Evolutionary conservation across 2,888 invertebrate species (phyloP).

Genomic region (Carpatolechia fugitivella): DNA sequence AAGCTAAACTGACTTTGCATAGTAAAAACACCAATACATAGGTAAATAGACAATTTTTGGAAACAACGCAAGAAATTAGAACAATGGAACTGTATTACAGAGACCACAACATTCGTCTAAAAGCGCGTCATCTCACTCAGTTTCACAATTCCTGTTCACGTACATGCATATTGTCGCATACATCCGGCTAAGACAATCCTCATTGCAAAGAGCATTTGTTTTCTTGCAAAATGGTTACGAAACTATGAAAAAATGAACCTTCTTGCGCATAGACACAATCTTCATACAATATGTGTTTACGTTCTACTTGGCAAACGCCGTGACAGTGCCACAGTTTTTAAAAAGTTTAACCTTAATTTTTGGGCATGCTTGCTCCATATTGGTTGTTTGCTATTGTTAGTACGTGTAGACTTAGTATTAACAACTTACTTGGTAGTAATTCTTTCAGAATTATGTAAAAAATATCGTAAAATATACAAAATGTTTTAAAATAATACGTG

Average conservation of each 20-base stretch:
- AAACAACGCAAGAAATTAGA: background rate
- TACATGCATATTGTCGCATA: conserved; percentile 5
- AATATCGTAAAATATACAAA: no score
- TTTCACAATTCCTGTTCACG: conserved; percentile 16
- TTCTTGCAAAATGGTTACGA: conserved; percentile 15
- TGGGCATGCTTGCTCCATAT: conserved; percentile 5
- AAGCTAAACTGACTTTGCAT: no score
- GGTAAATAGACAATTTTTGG: no score
- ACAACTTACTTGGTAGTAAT: no score
- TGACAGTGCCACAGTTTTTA: conserved; percentile 19
- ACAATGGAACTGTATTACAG: background rate
- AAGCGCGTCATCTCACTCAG: background rate
- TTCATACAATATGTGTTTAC: conserved; percentile 3
- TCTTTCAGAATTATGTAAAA: no score
- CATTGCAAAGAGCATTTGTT: conserved; percentile 14
- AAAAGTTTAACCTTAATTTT: conserved; percentile 21
- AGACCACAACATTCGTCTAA: background rate
- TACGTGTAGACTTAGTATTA: background rate
- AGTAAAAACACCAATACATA: no score
- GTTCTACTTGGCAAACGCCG: conserved; percentile 13
- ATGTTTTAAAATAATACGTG: no score
- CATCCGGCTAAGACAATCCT: conserved; percentile 4
- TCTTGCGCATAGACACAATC: conserved; percentile 4
- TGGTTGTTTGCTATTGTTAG: background rate
- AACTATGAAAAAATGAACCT: conserved; percentile 7